A percentile compares a stretch with the other conserved stretches of the same genome.
These are phyloP conservation scores for Mohoua ochrocephala DNA, from an alignment of 2,113 vertebrate species.

Conservation along the genomic window DNA sequence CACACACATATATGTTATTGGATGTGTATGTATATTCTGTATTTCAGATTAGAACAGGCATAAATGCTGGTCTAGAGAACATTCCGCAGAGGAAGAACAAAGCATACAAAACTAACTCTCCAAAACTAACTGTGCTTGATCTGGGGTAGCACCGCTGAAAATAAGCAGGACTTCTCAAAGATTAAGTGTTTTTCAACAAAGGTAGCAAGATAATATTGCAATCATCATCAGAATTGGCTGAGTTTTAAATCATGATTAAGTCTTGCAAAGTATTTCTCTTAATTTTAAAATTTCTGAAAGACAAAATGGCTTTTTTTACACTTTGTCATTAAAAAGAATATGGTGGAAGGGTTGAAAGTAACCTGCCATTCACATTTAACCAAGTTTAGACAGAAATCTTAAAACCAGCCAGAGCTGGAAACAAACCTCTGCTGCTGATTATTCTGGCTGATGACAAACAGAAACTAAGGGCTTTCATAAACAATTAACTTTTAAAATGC, in stretches of 20 bases:
- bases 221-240: background rate
- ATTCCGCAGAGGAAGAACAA: background rate
- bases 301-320: background rate
- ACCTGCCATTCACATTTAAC: background rate
- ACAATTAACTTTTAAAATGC: background rate
- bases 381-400: background rate
- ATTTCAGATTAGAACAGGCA: background rate
- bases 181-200: background rate
- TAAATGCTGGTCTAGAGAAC: background rate
- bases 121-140: background rate
- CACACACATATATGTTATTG: background rate
- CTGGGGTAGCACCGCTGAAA: background rate
- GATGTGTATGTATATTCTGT: background rate
- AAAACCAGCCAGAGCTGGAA: background rate
- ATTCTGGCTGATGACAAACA: background rate
- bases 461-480: background rate
- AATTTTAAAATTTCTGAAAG: background rate
- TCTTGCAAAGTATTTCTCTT: background rate
- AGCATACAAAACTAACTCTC: background rate
- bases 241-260: background rate
- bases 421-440: background rate
- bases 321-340: background rate
- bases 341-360: background rate
- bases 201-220: background rate
- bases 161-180: background rate